These are phyloP conservation scores for Geodia barretti DNA, from an alignment of 37 sponge, comb jelly and placozoan genomes.

Conservation along the genomic window DNA sequence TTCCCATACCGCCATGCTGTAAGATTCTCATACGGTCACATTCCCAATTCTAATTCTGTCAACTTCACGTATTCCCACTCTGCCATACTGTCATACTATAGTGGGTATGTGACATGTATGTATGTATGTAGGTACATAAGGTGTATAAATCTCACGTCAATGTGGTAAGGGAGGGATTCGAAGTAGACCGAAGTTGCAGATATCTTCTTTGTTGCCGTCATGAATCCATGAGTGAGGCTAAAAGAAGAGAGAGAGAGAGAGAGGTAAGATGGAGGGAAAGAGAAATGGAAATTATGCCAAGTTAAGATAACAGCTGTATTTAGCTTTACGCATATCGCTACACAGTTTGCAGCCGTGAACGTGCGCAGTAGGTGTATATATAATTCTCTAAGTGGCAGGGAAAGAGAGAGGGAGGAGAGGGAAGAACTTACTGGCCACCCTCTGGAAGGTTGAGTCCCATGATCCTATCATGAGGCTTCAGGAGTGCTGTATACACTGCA, in stretches of 20 bases:
- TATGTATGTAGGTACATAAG: too few species aligned
- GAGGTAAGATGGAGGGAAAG: neutral
- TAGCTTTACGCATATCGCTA: too few species aligned
- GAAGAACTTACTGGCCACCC: conserved; percentile 90
- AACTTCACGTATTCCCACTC: too few species aligned
- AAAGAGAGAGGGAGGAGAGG: conserved; percentile 7
- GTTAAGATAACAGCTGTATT: neutral
- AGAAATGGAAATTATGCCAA: conserved; percentile 1
- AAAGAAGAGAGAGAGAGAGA: neutral
- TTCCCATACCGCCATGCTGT: neutral
- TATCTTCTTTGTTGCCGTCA: conserved; percentile 88
- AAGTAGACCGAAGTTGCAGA: conserved; percentile 98
- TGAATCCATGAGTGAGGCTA: conserved; percentile 97
- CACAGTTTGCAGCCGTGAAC: too few species aligned
- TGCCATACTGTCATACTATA: too few species aligned
- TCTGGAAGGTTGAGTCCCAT: conserved; percentile 99
- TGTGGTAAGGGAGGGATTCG: conserved; percentile 96
- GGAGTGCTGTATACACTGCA: conserved; percentile 94
- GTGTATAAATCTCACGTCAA: conserved; percentile 74
- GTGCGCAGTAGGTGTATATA: neutral
- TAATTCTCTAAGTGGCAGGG: neutral
- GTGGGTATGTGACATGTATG: too few species aligned
- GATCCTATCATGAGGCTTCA: conserved; percentile 94
- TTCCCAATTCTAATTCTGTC: too few species aligned
- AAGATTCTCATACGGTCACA: neutral